These are phyloP conservation scores for Eremobia ochroleuca DNA, from an alignment of 2,888 invertebrate species.

Conservation along the genomic window DNA sequence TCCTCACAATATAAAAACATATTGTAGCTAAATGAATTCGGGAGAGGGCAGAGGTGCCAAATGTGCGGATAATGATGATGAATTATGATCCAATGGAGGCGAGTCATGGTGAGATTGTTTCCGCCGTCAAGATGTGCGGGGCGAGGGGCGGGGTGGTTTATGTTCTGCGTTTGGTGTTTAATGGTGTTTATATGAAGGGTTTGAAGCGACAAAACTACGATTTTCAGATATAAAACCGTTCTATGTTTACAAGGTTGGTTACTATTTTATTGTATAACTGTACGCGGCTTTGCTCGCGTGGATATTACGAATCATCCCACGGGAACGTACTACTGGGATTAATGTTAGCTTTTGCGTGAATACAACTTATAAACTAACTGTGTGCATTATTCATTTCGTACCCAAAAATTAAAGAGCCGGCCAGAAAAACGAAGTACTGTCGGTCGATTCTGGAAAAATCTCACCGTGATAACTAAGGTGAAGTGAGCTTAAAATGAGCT, in stretches of 20 bases:
- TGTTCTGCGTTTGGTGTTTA: slow-evolving; percentile 25
- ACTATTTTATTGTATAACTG: not conserved
- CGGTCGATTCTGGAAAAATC: too few relatives aligned
- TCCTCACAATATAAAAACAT: slow-evolving; percentile 67
- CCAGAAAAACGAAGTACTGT: too few relatives aligned
- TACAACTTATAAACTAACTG: not conserved
- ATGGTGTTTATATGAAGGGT: slow-evolving; percentile 33
- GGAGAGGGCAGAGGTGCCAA: slow-evolving; percentile 67
- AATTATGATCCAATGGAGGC: slow-evolving; percentile 72
- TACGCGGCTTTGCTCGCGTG: too few relatives aligned
- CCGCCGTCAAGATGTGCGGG: slow-evolving; percentile 27
- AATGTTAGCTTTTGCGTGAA: too few relatives aligned
- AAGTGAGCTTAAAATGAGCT: too few relatives aligned
- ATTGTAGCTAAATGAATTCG: slow-evolving; percentile 69
- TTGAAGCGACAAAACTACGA: slow-evolving; percentile 10
- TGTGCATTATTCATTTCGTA: too few relatives aligned
- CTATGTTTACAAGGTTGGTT: not conserved
- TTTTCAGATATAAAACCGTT: not conserved
- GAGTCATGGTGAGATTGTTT: slow-evolving; percentile 64
- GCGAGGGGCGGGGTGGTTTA: not conserved
- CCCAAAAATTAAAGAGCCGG: too few relatives aligned
- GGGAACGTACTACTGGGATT: not conserved
- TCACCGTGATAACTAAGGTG: too few relatives aligned
- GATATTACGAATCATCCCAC: not conserved
- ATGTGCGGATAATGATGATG: slow-evolving; percentile 77